Base-by-base conservation (phyloP, 1,140 invertebrate genomes). In the Magallana gigas region DNA sequence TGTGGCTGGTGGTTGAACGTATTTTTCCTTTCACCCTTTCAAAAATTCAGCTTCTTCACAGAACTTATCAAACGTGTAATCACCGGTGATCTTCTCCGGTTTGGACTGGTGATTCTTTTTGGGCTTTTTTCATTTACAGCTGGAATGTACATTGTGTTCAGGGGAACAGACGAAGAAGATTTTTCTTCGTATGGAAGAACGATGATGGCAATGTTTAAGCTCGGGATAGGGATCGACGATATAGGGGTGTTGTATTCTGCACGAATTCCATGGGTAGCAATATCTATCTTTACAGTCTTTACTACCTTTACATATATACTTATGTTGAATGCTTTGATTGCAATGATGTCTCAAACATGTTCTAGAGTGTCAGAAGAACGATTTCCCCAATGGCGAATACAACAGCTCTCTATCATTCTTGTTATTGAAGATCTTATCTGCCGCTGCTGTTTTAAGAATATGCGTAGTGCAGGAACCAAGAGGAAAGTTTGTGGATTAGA, bases 311-410 rank as follows among this genome's bases (percentile, higher is more conserved):
- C 92, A n/a, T 92, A 91, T 68, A 71, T 93, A 1, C 85, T 93
- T 11, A 89, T 92, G 88, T 76, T 93, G 11, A 93, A 93, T 85
- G 88, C 90, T 1, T 88, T 93, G 11, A 93, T 93, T 57, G 92
- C 92, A 8, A 91, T 93, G 92, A 92, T 93, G 91, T 92, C 92
- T 60, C 88, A 91, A 76, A 92, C 92, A 36, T 93, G 92, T 80
- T 87, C 89, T 14, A 57, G 90, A 3, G 89, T 93, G 1, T 71
- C 91, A 1, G 88, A 91, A 57, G 86, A 88, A 57, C 84, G 64
- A 62, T 90, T 91, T 59, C 86, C 88, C 7, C 92, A 92, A 81
- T 91, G 89, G 88, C 88, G 92, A 60, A 86, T 91, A 23, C 91
- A 92, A 81, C 85, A 88, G 18, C 82, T 92, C 12, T 92, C 91